Base-by-base conservation (phyloP, 1,140 invertebrate species). In the Macrosteles quadrilineatus region DNA sequence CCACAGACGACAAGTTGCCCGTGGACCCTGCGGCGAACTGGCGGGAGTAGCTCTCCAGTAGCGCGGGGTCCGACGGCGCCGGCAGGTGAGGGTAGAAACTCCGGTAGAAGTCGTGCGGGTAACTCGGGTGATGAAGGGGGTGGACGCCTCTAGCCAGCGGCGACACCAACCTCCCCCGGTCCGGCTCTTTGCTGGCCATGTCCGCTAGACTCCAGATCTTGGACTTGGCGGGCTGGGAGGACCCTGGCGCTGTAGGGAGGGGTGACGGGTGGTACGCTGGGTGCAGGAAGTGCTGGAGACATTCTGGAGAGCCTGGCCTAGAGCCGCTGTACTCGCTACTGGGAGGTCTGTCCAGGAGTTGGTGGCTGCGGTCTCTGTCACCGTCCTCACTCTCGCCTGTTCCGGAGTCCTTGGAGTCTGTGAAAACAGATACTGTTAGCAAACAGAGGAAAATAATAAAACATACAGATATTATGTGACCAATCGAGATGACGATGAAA, bases 161-260 rank as follows among this genome's bases (percentile, higher is more conserved):
- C 47, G 81, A 81, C 1, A 83, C 78, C 23, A 83, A 75, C 64
- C 83, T 84, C 78, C 73, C 73, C 79, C 74, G 78, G 82, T 57
- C 75, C 73, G 67, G 40, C 73, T 90, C 88, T 76, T 90, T 90
- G 74, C 87, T 91, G 12, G 93, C 93, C 91, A 96, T 95, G 77
- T 97, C 94, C 1, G 94, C 94, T 47, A 97, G 80, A 0, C 93
- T 96, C 94, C 94, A 97, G 80, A 96, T 97, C 76, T 94, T 84
- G 0, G 94, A 94, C 77, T 96, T 96, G 11, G 83, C 21, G 85
- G 83, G 43, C 81, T 86, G 74, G 77, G 85, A 76, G 78, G 88
- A 79, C 77, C 87, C 79, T 72, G 82, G 71, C 79, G 80, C 72
- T 80, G 73, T 69, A 75, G 83, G 77, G 72, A 86, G 74, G 78